phyloP scores from a whole-genome alignment of 2,113 vertebrate species.

The Butorides virescens region DNA sequence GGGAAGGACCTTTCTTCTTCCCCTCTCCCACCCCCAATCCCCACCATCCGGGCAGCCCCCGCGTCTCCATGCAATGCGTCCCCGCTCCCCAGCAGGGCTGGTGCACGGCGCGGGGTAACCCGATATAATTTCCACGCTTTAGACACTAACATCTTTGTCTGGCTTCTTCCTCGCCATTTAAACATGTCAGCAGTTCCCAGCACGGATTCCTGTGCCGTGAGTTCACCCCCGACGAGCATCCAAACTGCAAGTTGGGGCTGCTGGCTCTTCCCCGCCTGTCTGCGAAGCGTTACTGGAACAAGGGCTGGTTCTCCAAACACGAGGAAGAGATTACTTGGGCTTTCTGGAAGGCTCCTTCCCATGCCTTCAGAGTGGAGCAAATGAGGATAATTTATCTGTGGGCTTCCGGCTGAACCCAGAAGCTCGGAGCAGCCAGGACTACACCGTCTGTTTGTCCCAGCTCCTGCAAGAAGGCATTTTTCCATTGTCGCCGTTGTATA shows the following conservation, averaged over 20 bases:
- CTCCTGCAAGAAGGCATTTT: constrained; percentile 23
- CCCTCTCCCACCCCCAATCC: not conserved
- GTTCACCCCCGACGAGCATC: constrained; percentile 25
- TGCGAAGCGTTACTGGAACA: constrained; percentile 9
- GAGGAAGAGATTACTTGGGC: constrained; percentile 46
- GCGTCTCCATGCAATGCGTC: not conserved
- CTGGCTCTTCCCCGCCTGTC: constrained; percentile 31
- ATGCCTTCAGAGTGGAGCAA: constrained; percentile 10
- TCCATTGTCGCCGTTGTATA: constrained; percentile 14
- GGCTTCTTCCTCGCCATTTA: not conserved
- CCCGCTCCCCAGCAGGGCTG: rapidly evolving
- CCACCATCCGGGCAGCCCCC: rapidly evolving
- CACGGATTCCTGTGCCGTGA: constrained; percentile 8
- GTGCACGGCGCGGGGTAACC: rapidly evolving
- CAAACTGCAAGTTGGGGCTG: constrained; percentile 12
- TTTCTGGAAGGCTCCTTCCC: constrained; percentile 51
- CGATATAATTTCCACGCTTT: not conserved
- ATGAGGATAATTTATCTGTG: constrained; percentile 45
- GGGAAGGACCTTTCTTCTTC: not conserved
- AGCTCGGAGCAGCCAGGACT: not conserved
- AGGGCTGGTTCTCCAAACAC: not conserved
- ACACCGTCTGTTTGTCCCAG: not conserved
- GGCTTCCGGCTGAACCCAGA: constrained; percentile 4
- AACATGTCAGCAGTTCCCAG: constrained; percentile 57
- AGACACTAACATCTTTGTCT: constrained; percentile 4